These are phyloP conservation scores for Camponotus pennsylvanicus DNA, from an alignment of 1,140 invertebrate genomes.

Conservation along the genomic window DNA sequence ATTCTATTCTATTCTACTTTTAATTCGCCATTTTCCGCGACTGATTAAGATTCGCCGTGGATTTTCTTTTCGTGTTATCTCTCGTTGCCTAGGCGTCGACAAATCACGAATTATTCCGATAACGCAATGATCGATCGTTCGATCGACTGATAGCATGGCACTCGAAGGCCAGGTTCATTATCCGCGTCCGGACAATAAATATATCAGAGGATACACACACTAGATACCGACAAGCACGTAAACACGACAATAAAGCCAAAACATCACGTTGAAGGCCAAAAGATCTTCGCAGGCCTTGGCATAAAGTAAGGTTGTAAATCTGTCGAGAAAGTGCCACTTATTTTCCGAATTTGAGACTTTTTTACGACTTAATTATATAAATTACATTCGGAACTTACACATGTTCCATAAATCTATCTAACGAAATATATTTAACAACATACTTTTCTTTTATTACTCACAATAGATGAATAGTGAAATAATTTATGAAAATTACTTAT, in stretches of 20 bases:
- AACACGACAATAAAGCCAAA: neutral
- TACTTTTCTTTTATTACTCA: conserved; percentile 10
- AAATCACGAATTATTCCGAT: conserved; percentile 33
- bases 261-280: neutral
- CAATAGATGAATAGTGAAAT: conserved; percentile 21
- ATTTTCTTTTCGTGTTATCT: neutral
- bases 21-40: neutral
- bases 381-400: neutral
- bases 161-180: conserved; percentile 25
- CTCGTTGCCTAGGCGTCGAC: neutral
- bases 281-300: neutral
- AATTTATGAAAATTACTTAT: conserved; percentile 2
- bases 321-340: neutral
- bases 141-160: neutral
- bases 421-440: neutral
- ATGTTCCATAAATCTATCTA: neutral
- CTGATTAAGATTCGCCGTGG: neutral
- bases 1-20: too few species aligned
- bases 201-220: neutral
- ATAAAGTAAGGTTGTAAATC: neutral
- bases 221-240: neutral
- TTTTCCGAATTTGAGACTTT: neutral
- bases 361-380: too few species aligned
- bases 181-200: conserved; percentile 7
- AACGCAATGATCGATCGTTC: neutral